These are phyloP conservation scores for Antennarius striatus DNA, from an alignment of 2,113 vertebrate species.

Conservation along the genomic window DNA sequence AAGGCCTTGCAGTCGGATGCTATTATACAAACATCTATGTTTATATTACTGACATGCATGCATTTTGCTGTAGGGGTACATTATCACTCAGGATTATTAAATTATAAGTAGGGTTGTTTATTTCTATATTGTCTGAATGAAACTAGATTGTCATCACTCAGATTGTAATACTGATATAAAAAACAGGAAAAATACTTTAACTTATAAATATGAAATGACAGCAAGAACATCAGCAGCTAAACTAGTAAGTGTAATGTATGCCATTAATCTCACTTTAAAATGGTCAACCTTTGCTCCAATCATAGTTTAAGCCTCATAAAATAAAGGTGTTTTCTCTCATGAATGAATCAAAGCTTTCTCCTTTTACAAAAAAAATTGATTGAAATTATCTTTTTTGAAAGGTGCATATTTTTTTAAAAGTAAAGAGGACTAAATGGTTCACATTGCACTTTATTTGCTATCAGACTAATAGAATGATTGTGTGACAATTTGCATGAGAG, in stretches of 20 bases:
- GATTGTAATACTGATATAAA: neutral
- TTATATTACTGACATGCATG: conserved; percentile 32
- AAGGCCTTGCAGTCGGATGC: conserved; percentile 47
- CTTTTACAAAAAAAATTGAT: conserved; percentile 42
- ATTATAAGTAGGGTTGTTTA: conserved; percentile 3
- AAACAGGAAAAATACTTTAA: neutral
- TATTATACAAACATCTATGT: conserved; percentile 43
- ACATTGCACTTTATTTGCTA: conserved; percentile 59
- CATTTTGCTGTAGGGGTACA: conserved; percentile 19
- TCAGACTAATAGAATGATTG: conserved; percentile 72
- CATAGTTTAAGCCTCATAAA: neutral
- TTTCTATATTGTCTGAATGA: neutral
- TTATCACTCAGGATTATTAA: conserved; percentile 13
- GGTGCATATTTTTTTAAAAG: neutral
- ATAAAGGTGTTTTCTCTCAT: no score
- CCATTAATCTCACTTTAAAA: conserved; percentile 50
- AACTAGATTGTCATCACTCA: no score
- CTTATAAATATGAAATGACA: conserved; percentile 1
- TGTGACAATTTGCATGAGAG: conserved; percentile 32
- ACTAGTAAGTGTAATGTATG: conserved; percentile 45
- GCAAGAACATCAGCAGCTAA: conserved; percentile 8
- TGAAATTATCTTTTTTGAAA: no score
- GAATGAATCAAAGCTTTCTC: conserved; percentile 6
- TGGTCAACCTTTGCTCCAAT: conserved; percentile 46
- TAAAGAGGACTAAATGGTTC: conserved; percentile 15